Evolutionary conservation across 2,113 vertebrate genomes (phyloP).

Genomic region (Festucalex cinctus): DNA sequence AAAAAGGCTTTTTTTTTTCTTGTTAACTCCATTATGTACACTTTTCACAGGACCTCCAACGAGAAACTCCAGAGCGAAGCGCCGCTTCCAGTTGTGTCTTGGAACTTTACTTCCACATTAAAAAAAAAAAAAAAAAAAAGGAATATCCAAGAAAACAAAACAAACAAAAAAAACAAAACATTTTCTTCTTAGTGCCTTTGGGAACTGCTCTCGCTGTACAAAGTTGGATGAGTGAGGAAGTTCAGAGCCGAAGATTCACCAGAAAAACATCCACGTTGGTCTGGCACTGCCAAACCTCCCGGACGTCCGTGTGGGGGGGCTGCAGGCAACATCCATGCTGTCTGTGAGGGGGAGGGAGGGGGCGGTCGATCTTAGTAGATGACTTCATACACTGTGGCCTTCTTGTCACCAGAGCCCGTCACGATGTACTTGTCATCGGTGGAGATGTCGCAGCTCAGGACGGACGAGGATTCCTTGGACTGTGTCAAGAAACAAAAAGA

Average conservation of each 20-base stretch:
- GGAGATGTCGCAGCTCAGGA: conserved; percentile 95
- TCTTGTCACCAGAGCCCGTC: conserved; percentile 96
- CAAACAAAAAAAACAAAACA: conserved; percentile 38
- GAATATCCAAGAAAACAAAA: conserved; percentile 63
- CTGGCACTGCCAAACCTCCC: conserved; percentile 58
- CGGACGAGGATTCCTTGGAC: conserved; percentile 97
- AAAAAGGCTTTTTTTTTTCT: conserved; percentile 65
- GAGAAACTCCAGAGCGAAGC: conserved; percentile 70
- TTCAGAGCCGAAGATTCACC: conserved; percentile 42
- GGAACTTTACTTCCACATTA: conserved; percentile 67
- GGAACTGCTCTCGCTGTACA: conserved; percentile 59
- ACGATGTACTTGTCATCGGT: conserved; percentile 98
- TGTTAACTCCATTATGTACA: conserved; percentile 88
- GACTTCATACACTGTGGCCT: conserved; percentile 97
- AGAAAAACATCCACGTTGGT: conserved; percentile 37
- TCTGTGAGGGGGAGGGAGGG: conserved; percentile 60
- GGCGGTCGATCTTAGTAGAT: conserved; percentile 82
- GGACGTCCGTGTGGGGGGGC: conserved; percentile 32
- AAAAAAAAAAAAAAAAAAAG: conserved; percentile 49
- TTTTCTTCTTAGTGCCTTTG: conserved; percentile 69
- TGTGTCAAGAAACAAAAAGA: conserved; percentile 43
- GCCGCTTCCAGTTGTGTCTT: conserved; percentile 69
- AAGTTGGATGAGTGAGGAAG: conserved; percentile 52
- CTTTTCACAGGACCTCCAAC: conserved; percentile 83
- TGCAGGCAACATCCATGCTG: conserved; percentile 64